These are phyloP conservation scores for Petrocephalus sullivani DNA, from an alignment of 2,797 vertebrate species.

Conservation along the genomic window DNA sequence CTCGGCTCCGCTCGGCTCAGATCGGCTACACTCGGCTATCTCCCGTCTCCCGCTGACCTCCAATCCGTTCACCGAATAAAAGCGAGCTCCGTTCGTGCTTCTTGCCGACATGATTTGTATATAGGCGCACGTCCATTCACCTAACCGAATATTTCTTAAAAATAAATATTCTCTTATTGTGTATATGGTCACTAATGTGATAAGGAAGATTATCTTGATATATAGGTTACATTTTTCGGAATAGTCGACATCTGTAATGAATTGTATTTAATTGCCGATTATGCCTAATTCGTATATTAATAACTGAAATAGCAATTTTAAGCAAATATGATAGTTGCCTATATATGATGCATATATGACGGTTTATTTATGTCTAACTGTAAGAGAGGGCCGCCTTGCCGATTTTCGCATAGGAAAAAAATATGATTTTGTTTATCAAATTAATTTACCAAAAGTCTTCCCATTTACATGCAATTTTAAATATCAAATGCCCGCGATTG, in stretches of 20 bases:
- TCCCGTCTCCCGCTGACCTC: constrained; percentile 24
- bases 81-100: constrained; percentile 35
- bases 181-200: not conserved
- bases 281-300: not conserved
- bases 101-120: constrained; percentile 34
- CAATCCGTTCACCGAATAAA: constrained; percentile 35
- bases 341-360: too few species aligned
- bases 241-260: not conserved
- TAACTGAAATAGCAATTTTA: not conserved
- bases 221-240: not conserved
- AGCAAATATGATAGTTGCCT: not conserved
- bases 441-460: not conserved
- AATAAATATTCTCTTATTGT: not conserved
- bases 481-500: not conserved
- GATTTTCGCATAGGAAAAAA: not conserved
- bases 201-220: not conserved
- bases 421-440: not conserved
- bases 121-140: constrained; percentile 31
- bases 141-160: not conserved
- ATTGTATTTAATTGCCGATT: not conserved
- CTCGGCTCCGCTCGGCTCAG: constrained; percentile 26
- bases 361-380: not conserved
- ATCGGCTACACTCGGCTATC: not conserved
- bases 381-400: not conserved
- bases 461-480: not conserved